Evolutionary conservation across 1,140 invertebrate species (phyloP).

Genomic region (Neomicropteryx cornuta): DNA sequence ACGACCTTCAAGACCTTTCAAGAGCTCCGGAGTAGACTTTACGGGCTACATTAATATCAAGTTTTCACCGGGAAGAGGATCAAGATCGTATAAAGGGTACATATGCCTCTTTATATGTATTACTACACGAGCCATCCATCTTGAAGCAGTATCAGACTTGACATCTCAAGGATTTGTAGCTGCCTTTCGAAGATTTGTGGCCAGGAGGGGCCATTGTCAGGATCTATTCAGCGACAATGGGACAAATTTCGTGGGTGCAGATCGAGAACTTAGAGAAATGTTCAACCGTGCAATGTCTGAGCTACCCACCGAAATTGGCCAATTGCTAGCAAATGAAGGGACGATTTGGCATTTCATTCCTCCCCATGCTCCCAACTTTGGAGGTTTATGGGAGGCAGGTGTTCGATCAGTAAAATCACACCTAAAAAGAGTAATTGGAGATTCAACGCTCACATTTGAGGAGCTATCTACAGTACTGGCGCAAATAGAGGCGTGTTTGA

Average conservation of each 20-base stretch:
- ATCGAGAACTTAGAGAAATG: slow-evolving; percentile 8
- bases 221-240: slow-evolving; percentile 15
- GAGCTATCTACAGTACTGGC: background rate
- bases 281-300: too few relatives aligned
- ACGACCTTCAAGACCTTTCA: slow-evolving; percentile 16
- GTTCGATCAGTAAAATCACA: slow-evolving; percentile 16
- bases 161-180: slow-evolving; percentile 19
- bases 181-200: slow-evolving; percentile 11
- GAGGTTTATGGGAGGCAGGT: slow-evolving; percentile 15
- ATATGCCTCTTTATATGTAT: slow-evolving; percentile 10
- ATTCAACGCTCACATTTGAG: slow-evolving; percentile 1
- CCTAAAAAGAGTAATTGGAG: slow-evolving; percentile 8
- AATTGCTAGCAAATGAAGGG: slow-evolving; percentile 6
- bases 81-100: slow-evolving; percentile 7
- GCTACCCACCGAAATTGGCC: slow-evolving; percentile 9
- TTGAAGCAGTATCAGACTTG: slow-evolving; percentile 16
- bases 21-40: slow-evolving; percentile 19
- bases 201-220: slow-evolving; percentile 8
- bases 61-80: slow-evolving; percentile 4
- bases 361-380: slow-evolving; percentile 14
- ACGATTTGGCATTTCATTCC: slow-evolving; percentile 23
- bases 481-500: slow-evolving; percentile 1
- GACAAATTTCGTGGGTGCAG: slow-evolving; percentile 14
- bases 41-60: slow-evolving; percentile 16
- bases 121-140: slow-evolving; percentile 7